Evolutionary conservation across 2,888 invertebrate species (phyloP).

Genomic region (Tenodera sinensis): DNA sequence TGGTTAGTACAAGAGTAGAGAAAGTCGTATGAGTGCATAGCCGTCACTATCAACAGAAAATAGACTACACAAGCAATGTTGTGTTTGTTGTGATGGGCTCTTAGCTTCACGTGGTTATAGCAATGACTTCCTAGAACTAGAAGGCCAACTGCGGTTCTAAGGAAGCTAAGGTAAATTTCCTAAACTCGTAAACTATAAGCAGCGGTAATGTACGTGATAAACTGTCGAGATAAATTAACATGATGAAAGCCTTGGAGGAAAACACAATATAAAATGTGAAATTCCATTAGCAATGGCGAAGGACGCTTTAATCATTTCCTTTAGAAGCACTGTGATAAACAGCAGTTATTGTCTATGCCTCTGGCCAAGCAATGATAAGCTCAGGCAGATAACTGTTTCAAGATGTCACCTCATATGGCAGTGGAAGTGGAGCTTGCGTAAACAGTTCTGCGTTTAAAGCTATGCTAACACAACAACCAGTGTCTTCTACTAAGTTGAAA

Average conservation of each 20-base stretch:
- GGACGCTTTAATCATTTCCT: background rate
- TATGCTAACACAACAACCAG: background rate
- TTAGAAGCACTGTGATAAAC: background rate
- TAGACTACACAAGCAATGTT: background rate
- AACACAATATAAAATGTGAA: background rate
- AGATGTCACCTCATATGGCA: background rate
- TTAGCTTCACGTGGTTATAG: background rate
- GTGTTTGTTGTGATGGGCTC: background rate
- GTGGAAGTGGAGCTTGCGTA: background rate
- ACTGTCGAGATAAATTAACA: background rate
- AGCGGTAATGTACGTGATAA: background rate
- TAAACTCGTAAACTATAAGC: background rate
- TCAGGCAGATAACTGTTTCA: background rate
- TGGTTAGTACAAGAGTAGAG: too few species aligned
- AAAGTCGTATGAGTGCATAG: too few species aligned
- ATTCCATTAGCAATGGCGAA: background rate
- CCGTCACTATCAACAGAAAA: background rate
- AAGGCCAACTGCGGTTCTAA: background rate
- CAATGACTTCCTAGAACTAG: background rate
- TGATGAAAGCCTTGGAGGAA: background rate
- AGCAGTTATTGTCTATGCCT: background rate
- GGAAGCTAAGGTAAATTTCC: background rate
- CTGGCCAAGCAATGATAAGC: background rate
- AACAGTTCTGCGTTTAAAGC: background rate
- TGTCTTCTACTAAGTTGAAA: too few species aligned